A percentile compares a stretch with the other conserved stretches of the same genome.
Conservation (phyloP, 2,113 vertebrate species). For the Passer montanus region DNA sequence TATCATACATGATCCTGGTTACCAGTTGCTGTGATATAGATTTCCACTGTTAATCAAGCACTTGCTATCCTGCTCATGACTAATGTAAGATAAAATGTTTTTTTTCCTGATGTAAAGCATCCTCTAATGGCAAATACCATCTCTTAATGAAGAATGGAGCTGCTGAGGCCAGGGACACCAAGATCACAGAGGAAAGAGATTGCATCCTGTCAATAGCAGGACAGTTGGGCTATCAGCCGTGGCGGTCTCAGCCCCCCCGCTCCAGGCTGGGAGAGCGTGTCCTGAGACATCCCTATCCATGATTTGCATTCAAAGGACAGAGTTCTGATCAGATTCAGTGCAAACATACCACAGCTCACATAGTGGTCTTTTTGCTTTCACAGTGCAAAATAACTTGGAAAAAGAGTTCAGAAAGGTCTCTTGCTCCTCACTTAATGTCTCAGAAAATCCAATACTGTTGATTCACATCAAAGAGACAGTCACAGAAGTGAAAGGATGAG, state of each 20-base stretch:
- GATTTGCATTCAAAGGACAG: not conserved
- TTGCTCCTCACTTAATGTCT: not conserved
- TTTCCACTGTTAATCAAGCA: constrained; percentile 21
- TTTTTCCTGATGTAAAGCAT: constrained; percentile 15
- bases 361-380: not conserved
- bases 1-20: not conserved
- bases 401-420: not conserved
- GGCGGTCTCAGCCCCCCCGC: not conserved
- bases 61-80: not conserved
- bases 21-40: not conserved
- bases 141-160: not conserved
- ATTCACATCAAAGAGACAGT: not conserved
- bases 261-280: not conserved
- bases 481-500: not conserved
- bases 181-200: not conserved
- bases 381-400: not conserved
- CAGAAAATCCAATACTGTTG: not conserved
- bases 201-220: not conserved
- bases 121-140: not conserved
- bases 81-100: not conserved
- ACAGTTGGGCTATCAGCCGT: not conserved
- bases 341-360: not conserved
- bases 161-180: not conserved
- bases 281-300: not conserved
- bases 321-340: not conserved